Evolutionary conservation across 2,113 vertebrate species (phyloP), one percentile per base, ranked within the genome.

Genomic region (Ctenodactylus gundi): DNA sequence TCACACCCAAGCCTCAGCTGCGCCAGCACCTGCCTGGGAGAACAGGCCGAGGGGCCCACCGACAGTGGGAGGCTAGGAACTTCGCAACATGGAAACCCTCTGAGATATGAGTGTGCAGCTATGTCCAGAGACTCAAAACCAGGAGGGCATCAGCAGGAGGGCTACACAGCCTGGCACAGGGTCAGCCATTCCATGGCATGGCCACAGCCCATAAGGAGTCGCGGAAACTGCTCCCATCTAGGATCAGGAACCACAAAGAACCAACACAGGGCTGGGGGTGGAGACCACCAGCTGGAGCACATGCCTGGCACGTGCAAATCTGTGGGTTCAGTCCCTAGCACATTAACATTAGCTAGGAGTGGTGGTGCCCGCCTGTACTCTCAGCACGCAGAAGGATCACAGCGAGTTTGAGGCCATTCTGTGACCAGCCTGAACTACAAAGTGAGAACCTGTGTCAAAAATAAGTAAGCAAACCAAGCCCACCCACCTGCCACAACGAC

Each of bases 81-180:
- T 44, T 31, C 2, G 36, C 0, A 0, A 73, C 46, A 41, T 1
- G 1, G 12, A 44, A 4, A 55, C 0, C n/a, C 49, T 15, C 41
- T 11, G 65, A 64, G 3, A 25, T 2, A 29, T 62, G 0, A 1
- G 29, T 0, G 0, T 1, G 14, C 29, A 7, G 6, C 23, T n/a
- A 36, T 9, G 70, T 20, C 23, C 36, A 65, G 39, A 25, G 31
- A 17, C 57, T 25, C n/a, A 27, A 46, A 25, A 53, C 34, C 58
- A 92, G 51, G 20, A 0, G 25, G 9, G 23, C 1, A 12, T n/a
- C 58, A 3, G 13, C 1, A 23, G 65, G 46, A 68, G 60, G 8
- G 13, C 21, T 1, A 0, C 39, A 27, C n/a, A 53, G 72, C 2
- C 78, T 49, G 5, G 41, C 1, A 7, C 0, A 8, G 10, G 11